Conservation (phyloP, 2,113 vertebrate genomes). For the Orthonyx spaldingii region DNA sequence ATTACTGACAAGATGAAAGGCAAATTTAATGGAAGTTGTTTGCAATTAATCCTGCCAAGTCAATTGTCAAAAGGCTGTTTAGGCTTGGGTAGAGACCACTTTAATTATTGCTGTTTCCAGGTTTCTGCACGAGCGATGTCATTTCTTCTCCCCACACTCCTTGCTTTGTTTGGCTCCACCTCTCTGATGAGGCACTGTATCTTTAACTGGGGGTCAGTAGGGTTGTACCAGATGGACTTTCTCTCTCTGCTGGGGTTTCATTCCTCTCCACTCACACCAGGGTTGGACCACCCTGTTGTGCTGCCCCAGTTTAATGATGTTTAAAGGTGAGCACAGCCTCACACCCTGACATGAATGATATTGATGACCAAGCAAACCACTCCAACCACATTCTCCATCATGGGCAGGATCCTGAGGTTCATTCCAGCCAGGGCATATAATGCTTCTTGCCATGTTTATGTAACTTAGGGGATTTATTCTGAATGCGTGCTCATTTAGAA, state of each 20-base stretch:
- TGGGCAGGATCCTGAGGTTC: conserved; percentile 14
- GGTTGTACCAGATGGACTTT: background rate
- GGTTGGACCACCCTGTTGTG: background rate
- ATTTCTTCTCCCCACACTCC: background rate
- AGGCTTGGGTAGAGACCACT: background rate
- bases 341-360: background rate
- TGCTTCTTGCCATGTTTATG: background rate
- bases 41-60: background rate
- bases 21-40: background rate
- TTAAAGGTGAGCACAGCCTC: conserved; percentile 7
- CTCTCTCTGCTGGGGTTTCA: background rate
- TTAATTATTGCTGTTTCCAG: background rate
- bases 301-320: background rate
- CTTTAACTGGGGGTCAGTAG: background rate
- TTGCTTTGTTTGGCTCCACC: background rate
- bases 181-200: background rate
- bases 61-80: background rate
- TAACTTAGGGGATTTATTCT: conserved; percentile 22
- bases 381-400: background rate
- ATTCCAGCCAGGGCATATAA: background rate
- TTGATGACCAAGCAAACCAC: background rate
- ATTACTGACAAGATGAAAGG: background rate
- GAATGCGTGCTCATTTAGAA: conserved; percentile 42
- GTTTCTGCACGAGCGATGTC: background rate
- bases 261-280: background rate